Conservation (phyloP, 2,888 invertebrate genomes). For the Clivina fossor region DNA sequence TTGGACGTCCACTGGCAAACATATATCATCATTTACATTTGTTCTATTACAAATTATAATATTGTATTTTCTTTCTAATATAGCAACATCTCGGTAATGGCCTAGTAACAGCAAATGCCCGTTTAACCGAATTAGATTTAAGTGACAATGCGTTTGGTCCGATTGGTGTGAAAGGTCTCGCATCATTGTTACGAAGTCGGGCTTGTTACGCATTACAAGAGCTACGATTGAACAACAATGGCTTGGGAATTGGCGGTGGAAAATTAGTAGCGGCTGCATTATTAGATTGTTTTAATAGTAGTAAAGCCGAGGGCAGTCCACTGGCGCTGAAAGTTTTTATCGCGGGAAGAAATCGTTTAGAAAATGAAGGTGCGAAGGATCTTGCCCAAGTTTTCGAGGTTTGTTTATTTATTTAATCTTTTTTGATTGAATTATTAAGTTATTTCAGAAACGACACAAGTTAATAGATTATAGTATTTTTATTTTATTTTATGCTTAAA, state of each 20-base stretch:
- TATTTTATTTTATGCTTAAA: no score
- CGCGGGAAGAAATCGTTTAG: constrained; percentile 91
- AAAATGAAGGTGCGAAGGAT: constrained; percentile 89
- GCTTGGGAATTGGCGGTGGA: constrained; percentile 89
- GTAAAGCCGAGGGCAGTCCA: constrained; percentile 66
- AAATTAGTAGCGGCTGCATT: constrained; percentile 77
- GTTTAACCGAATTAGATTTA: constrained; percentile 82
- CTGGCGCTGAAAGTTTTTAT: constrained; percentile 81
- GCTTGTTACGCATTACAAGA: constrained; percentile 82
- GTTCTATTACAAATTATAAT: constrained; percentile 30
- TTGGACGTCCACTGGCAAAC: no score
- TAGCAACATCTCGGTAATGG: constrained; percentile 75
- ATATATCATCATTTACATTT: no score
- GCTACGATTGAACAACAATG: constrained; percentile 90
- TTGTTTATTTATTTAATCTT: no score
- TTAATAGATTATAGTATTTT: no score
- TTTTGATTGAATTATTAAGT: no score
- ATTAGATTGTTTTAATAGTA: constrained; percentile 67
- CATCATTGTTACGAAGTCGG: constrained; percentile 77
- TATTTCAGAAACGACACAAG: no score
- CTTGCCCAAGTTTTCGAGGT: constrained; percentile 83
- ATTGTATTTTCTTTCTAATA: no score
- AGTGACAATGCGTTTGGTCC: constrained; percentile 98
- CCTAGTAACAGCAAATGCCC: constrained; percentile 76
- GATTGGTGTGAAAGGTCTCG: constrained; percentile 87